phyloP scores from a whole-genome alignment of 2,888 invertebrate genomes.

The Tenthredo amoena region DNA sequence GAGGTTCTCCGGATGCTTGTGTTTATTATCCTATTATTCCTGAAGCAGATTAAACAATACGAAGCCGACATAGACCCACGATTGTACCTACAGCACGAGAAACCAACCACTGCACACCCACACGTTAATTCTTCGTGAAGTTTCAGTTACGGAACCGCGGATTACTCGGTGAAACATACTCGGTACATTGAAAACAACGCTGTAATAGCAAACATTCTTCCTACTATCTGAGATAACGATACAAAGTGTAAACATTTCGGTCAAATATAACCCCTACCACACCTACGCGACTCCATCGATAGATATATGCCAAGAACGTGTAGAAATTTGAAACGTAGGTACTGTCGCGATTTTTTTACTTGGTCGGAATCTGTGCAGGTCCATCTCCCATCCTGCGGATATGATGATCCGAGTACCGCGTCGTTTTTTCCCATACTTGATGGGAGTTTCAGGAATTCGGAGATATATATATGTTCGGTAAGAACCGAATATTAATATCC shows the following conservation, averaged over 20 bases:
- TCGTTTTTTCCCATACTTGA: background rate
- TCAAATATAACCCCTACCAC: background rate
- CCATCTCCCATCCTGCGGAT: background rate
- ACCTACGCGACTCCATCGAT: background rate
- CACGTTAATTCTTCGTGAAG: background rate
- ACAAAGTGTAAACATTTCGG: background rate
- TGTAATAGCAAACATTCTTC: background rate
- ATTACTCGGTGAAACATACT: background rate
- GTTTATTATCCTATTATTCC: background rate
- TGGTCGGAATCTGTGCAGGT: too few relatives aligned
- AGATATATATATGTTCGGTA: background rate
- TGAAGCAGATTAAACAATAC: constrained; percentile 5
- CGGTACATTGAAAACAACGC: background rate
- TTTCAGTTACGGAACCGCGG: background rate
- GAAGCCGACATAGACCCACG: background rate
- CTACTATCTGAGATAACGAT: constrained; percentile 5
- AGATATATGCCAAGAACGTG: background rate
- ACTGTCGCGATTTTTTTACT: too few relatives aligned
- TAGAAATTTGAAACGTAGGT: background rate
- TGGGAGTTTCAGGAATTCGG: background rate
- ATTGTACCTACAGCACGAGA: background rate
- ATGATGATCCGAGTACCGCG: background rate
- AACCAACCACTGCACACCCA: background rate
- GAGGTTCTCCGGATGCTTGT: background rate
- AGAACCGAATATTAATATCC: constrained; percentile 30